Base-by-base conservation (phyloP, 2,113 vertebrate genomes). In the Picathartes gymnocephalus region DNA sequence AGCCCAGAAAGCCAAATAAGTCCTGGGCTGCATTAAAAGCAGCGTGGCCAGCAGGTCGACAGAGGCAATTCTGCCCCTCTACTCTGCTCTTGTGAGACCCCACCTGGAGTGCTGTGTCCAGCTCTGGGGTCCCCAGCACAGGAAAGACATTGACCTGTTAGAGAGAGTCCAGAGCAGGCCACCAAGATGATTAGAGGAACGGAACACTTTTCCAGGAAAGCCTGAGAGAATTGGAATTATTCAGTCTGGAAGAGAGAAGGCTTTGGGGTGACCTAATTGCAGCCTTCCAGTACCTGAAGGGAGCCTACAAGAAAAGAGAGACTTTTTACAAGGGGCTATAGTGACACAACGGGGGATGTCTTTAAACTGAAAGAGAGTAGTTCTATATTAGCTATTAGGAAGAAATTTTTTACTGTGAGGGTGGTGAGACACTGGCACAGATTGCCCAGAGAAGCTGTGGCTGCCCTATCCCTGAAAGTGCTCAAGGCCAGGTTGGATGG, bases 1-100 rank as follows among this genome's bases (percentile, higher is more conserved):
- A 54, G 70, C 40, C 17, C 62, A 90, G 40, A 61, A 61, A 54
- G 40, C 2, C 23, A 69, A 54, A 35, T 4, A 0, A 40, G 14
- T 40, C n/a, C n/a, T 47, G 45, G 51, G 60, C 30, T 89, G 40
- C 40, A 48, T 61, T 56, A 40, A 48, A 61, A 76, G n/a, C 54
- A 61, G 17, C 0, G 0, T 61, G 47, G 54, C 1, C 21, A 48
- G 48, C 25, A 39, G 48, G 21, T 13, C 3, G 1, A 15, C 33
- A 50, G 19, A 51, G 15, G 11, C 30, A 33, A 39, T 53, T 81
- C 23, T 82, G 25, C 28, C 31, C 62, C n/a, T 76, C 37, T 57
- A 0, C 6, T 65, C 47, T 19, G 25, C 40, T 31, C n/a, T 68
- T 3, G 3, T 22, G 70, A 47, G 18, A 54, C 24, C 10, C 10